Base-by-base conservation (phyloP, 2,888 invertebrate species). In the Heteromurus nitidus region DNA sequence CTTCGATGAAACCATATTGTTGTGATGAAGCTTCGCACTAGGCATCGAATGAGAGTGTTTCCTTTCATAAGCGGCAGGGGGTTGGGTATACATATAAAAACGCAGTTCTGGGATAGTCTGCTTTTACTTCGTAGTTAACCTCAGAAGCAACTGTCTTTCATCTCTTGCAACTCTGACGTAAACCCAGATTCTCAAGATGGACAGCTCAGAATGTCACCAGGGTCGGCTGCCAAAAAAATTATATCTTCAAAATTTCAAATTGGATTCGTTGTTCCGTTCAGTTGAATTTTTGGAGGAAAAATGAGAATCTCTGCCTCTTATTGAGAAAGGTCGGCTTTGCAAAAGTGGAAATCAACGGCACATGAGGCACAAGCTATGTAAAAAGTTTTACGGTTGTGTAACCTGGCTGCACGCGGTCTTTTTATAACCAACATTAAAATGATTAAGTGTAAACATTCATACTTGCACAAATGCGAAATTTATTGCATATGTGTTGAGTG, bases 271-370 rank as follows among this genome's bases (percentile, higher is more conserved):
- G 47, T 47, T n/a, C 11, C 36, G n/a, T 47, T n/a, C n/a, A n/a
- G n/a, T 47, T 47, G 47, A 47, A 47, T 9, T 36, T 36, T n/a
- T n/a, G n/a, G n/a, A n/a, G n/a, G n/a, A n/a, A n/a, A n/a, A n/a
- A 36, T 13, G 13, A 36, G n/a, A 47, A 47, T 3, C 11, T 47
- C 47, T n/a, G 36, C 47, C 7, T 44, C 44, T 30, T 26, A 58
- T 67, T 67, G 62, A 26, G 75, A 28, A 75, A 75, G 65, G 75
- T 67, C 75, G 67, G 58, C 50, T 55, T 50, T n/a, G n/a, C n/a
- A n/a, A n/a, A n/a, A n/a, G n/a, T n/a, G n/a, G n/a, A n/a, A n/a
- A n/a, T 62, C 50, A 65, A 36, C 3, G 20, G 16, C 62, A 62
- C 31, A 22, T 31, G 20, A 62, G 26, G 28, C 13, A 13, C 47